Evolutionary conservation across 2,888 invertebrate genomes (phyloP).

Genomic region (Barypeithes pellucidus): DNA sequence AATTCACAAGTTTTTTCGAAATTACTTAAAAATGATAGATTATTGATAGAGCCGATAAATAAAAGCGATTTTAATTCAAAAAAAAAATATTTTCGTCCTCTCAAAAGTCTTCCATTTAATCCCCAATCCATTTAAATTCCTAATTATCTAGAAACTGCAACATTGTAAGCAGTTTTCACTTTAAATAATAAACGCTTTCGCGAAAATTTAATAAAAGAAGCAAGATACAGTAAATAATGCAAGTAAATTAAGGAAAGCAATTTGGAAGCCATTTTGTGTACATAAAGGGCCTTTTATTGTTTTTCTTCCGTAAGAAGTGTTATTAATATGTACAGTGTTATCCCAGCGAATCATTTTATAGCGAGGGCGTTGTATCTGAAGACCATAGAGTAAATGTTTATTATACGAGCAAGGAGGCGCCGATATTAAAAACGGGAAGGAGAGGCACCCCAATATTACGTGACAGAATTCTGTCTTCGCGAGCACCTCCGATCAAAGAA

Average conservation of each 20-base stretch:
- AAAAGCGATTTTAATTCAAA: no score
- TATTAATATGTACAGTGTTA: conserved; percentile 65
- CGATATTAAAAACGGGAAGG: conserved; percentile 66
- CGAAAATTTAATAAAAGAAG: conserved; percentile 32
- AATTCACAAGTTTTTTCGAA: no score
- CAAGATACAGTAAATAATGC: conserved; percentile 41
- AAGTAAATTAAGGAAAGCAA: conserved; percentile 41
- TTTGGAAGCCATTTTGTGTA: conserved; percentile 49
- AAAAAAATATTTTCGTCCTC: no score
- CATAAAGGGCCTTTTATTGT: conserved; percentile 50
- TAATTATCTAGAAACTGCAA: neutral
- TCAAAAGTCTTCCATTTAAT: no score
- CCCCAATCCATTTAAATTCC: no score
- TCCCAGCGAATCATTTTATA: conserved; percentile 65
- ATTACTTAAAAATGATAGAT: no score
- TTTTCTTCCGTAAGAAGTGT: conserved; percentile 50
- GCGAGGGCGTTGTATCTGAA: conserved; percentile 57
- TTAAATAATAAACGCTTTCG: conserved; percentile 10
- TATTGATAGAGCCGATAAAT: no score
- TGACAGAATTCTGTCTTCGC: conserved; percentile 64
- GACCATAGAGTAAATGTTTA: conserved; percentile 66
- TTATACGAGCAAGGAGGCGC: conserved; percentile 63
- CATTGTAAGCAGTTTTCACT: neutral
- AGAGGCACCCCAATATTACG: conserved; percentile 62
- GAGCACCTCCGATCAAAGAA: conserved; percentile 55